Conservation (phyloP, 2,888 invertebrate species). For the Dromius quadrimaculatus region DNA sequence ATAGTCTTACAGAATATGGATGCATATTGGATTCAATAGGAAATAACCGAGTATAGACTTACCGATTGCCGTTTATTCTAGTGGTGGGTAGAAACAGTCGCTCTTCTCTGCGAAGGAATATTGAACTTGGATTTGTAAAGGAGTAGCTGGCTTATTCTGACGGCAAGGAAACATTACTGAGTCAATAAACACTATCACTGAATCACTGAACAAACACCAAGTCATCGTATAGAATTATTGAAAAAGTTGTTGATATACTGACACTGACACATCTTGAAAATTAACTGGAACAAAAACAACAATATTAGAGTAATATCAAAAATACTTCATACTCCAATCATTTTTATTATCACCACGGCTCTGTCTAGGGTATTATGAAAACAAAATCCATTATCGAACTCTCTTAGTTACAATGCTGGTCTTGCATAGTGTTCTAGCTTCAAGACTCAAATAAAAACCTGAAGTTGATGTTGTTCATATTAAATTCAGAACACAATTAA, state of each 20-base stretch:
- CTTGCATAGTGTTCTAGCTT: no score
- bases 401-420: no score
- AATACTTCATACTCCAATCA: no score
- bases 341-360: no score
- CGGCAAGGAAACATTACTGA: no score
- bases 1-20: no score
- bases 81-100: conserved; percentile 60
- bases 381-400: no score
- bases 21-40: background rate
- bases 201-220: background rate
- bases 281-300: background rate
- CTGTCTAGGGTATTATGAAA: no score
- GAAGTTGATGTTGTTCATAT: no score
- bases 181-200: conserved; percentile 4
- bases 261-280: background rate
- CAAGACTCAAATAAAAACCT: no score
- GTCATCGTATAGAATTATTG: background rate
- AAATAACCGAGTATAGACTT: conserved; percentile 52
- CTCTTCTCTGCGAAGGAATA: conserved; percentile 21
- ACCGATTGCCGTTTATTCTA: conserved; percentile 63
- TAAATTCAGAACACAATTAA: no score
- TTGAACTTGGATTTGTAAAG: conserved; percentile 34
- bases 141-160: conserved; percentile 16
- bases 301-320: no score
- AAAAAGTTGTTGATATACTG: background rate